These are phyloP conservation scores for Camponotus fellah DNA, from an alignment of 2,888 invertebrate genomes.

Conservation along the genomic window DNA sequence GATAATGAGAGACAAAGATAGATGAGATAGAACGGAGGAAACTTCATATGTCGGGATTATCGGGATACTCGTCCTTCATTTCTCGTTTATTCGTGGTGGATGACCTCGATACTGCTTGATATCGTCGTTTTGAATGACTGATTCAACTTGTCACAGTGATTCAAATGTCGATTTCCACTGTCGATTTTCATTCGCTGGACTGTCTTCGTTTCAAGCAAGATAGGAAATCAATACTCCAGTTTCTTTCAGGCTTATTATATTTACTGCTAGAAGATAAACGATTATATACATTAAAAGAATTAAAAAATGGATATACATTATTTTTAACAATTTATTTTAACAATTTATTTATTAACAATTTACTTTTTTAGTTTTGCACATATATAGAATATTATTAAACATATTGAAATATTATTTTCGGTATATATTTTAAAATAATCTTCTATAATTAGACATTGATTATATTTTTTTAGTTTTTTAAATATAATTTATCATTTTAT, in stretches of 20 bases:
- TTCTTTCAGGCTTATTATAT: not conserved
- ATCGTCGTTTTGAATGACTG: conserved; percentile 30
- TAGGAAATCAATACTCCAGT: conserved; percentile 1
- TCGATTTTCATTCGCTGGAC: not conserved
- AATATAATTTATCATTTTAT: not conserved
- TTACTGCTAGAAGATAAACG: not conserved
- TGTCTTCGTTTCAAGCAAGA: not conserved
- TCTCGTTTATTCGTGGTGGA: conserved; percentile 29
- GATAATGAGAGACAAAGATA: conserved; percentile 42
- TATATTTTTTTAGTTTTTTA: not conserved
- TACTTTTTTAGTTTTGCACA: not conserved
- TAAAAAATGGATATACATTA: not conserved
- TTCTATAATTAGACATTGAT: not conserved
- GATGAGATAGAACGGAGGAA: conserved; percentile 63
- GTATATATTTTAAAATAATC: not conserved
- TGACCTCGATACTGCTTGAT: conserved; percentile 51
- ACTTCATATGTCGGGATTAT: conserved; percentile 82
- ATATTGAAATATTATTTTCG: not conserved
- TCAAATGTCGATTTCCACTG: conserved; percentile 14
- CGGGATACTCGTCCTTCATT: conserved; percentile 70
- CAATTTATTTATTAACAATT: too few relatives aligned
- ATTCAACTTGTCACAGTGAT: conserved; percentile 10
- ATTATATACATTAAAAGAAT: not conserved
- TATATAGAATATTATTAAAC: not conserved
- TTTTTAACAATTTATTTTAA: not conserved